phyloP scores from a whole-genome alignment of 2,113 vertebrate genomes.

The Jacana jacana region DNA sequence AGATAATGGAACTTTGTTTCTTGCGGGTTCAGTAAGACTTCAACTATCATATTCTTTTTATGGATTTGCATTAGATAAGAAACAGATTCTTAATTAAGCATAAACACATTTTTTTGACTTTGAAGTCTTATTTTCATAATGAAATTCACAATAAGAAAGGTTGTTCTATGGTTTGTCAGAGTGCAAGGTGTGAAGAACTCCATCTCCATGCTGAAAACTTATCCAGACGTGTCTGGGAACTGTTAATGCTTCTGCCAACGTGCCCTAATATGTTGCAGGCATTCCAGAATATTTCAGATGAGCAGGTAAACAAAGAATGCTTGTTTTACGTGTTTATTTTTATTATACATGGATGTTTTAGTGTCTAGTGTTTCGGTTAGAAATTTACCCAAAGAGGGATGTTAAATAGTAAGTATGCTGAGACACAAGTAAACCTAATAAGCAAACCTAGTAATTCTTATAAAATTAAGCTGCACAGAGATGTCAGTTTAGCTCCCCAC shows the following conservation, averaged over 20 bases:
- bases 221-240: constrained; percentile 95
- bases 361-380: background rate
- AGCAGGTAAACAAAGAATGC: constrained; percentile 78
- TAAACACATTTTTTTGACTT: background rate
- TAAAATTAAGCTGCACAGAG: background rate
- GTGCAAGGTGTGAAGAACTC: constrained; percentile 90
- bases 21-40: background rate
- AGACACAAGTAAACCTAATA: background rate
- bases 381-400: background rate
- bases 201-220: constrained; percentile 98
- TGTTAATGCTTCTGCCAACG: constrained; percentile 96
- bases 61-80: background rate
- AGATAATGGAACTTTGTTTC: background rate
- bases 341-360: background rate
- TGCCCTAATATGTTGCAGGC: constrained; percentile 99
- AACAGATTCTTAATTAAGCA: background rate
- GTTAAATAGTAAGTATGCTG: background rate
- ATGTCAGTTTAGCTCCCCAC: background rate
- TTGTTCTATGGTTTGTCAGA: constrained; percentile 75
- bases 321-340: background rate
- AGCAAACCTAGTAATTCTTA: background rate
- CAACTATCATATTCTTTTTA: accelerated
- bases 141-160: background rate
- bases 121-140: background rate
- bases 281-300: constrained; percentile 97